Conservation (phyloP, 2,888 invertebrate genomes). For the Lapara coniferarum region DNA sequence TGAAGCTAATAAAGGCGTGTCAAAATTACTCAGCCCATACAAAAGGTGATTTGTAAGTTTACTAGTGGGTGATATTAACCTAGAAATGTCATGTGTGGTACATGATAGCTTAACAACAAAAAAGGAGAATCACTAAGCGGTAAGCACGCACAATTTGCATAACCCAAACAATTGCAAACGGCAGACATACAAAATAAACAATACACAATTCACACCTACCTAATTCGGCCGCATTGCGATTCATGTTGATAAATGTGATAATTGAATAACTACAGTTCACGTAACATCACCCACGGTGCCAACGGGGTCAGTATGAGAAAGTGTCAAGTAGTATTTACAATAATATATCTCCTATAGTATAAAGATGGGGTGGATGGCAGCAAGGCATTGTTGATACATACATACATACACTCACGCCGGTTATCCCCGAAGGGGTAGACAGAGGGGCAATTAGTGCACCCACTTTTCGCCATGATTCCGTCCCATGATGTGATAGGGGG, state of each 20-base stretch:
- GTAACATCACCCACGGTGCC: constrained; percentile 19
- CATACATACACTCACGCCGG: too few species aligned
- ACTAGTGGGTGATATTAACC: too few species aligned
- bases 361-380: neutral
- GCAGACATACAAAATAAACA: constrained; percentile 26
- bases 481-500: too few species aligned
- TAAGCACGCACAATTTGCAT: neutral
- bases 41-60: too few species aligned
- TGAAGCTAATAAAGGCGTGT: too few species aligned
- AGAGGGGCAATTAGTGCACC: too few species aligned
- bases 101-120: neutral
- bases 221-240: constrained; percentile 7
- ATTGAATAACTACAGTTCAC: constrained; percentile 36
- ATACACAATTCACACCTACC: constrained; percentile 28
- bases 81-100: neutral
- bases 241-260: constrained; percentile 34
- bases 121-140: neutral
- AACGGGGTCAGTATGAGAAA: constrained; percentile 25
- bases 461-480: too few species aligned
- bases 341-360: neutral
- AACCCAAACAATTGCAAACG: constrained; percentile 3
- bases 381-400: neutral
- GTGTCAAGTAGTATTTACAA: neutral
- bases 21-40: too few species aligned
- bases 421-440: too few species aligned